phyloP scores from a whole-genome alignment of 2,888 invertebrate species.

The Chrysopilus asiliformis region DNA sequence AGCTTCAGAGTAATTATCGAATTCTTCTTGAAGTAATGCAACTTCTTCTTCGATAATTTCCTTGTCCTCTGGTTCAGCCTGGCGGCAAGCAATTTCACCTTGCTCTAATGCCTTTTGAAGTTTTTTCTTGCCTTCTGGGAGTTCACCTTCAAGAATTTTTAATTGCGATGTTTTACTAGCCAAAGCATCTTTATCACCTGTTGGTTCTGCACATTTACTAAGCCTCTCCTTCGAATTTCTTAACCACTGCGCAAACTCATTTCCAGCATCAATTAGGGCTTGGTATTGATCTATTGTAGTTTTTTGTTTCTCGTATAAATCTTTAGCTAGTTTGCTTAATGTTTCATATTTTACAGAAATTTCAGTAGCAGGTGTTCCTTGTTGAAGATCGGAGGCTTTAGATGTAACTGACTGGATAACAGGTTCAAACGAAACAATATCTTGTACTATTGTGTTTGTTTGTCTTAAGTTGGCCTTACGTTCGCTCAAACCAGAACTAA shows the following conservation, averaged over 20 bases:
- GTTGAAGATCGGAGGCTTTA: conserved; percentile 84
- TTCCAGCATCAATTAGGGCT: conserved; percentile 80
- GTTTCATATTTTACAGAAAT: conserved; percentile 84
- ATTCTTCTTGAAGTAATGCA: conserved; percentile 79
- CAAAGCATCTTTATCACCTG: conserved; percentile 78
- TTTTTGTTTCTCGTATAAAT: conserved; percentile 76
- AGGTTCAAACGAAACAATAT: conserved; percentile 91
- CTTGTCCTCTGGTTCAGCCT: conserved; percentile 72
- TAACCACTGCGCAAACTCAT: conserved; percentile 87
- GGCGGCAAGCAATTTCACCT: conserved; percentile 74
- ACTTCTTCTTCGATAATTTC: conserved; percentile 89
- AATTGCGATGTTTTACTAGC: conserved; percentile 76
- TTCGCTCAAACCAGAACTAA: conserved; percentile 68
- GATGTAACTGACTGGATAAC: conserved; percentile 92
- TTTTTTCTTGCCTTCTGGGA: conserved; percentile 71
- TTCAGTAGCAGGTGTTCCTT: conserved; percentile 82
- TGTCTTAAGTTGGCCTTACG: conserved; percentile 78
- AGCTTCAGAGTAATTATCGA: conserved; percentile 69
- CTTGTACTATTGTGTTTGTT: conserved; percentile 89
- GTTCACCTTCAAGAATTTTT: conserved; percentile 69
- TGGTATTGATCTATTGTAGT: conserved; percentile 84
- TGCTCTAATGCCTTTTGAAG: conserved; percentile 68
- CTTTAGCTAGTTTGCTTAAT: conserved; percentile 79
- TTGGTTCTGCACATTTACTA: conserved; percentile 84
- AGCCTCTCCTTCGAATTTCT: conserved; percentile 79